Percentiles rank a stretch among this genome's conserved stretches.
These are phyloP conservation scores for Salticus scenicus DNA, from an alignment of 2,888 invertebrate species.

Conservation along the genomic window DNA sequence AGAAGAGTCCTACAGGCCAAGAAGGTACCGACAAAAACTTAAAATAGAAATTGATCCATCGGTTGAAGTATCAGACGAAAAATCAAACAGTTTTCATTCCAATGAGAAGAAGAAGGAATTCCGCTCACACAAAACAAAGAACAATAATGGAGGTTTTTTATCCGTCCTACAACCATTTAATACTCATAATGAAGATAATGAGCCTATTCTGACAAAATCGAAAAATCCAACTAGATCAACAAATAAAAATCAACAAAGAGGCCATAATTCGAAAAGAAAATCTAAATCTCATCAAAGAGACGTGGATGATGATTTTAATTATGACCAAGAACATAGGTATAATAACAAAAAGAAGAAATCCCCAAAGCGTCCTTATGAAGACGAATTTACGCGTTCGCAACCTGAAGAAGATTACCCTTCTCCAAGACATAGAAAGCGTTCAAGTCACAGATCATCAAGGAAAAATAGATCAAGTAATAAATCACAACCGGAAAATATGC, in stretches of 20 bases:
- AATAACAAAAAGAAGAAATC: neutral
- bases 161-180: too few species aligned
- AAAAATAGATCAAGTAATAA: slow-evolving; percentile 33
- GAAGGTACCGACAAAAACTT: neutral
- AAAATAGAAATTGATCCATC: neutral
- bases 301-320: neutral
- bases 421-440: neutral
- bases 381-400: neutral
- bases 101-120: neutral
- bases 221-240: too few species aligned
- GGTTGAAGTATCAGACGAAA: neutral
- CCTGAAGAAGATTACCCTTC: neutral
- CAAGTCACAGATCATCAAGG: slow-evolving; percentile 1
- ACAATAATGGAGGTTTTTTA: too few species aligned
- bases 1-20: neutral
- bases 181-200: too few species aligned
- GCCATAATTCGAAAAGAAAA: neutral
- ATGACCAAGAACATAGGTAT: neutral
- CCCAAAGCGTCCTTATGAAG: neutral
- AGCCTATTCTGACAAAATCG: too few species aligned
- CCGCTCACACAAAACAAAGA: neutral
- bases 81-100: neutral
- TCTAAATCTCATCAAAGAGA: neutral
- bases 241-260: neutral
- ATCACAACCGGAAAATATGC: slow-evolving; percentile 21